phyloP scores from a whole-genome alignment of 1,140 invertebrate species.

The Procambarus clarkii region DNA sequence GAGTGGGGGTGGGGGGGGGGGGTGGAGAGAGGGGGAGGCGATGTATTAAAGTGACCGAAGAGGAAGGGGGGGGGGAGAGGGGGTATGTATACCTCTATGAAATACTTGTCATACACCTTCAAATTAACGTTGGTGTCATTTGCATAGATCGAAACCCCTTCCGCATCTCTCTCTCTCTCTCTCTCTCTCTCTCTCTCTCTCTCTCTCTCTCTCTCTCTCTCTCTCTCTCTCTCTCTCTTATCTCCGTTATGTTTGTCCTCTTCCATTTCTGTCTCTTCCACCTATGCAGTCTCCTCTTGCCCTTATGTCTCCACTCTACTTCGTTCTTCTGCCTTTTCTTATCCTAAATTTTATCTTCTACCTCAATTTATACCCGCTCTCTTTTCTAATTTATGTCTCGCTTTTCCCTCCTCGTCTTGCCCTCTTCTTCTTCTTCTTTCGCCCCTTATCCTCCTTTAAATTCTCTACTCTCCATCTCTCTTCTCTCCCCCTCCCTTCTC shows the following conservation, averaged over 20 bases:
- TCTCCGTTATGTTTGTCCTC: not conserved
- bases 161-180: not conserved
- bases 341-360: too few relatives aligned
- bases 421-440: not conserved
- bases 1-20: too few relatives aligned
- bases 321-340: not conserved
- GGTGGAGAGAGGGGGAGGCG: too few relatives aligned
- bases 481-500: not conserved
- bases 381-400: not conserved
- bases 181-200: conserved; percentile 1
- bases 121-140: conserved; percentile 1
- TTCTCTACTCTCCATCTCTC: too few relatives aligned
- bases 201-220: not conserved
- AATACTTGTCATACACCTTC: not conserved
- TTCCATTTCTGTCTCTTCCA: not conserved
- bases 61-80: too few relatives aligned
- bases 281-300: not conserved
- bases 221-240: not conserved
- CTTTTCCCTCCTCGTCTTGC: too few relatives aligned
- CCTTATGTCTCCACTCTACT: not conserved
- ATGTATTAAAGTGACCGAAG: too few relatives aligned
- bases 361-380: too few relatives aligned
- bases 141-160: not conserved
- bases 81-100: not conserved
- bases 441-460: too few relatives aligned